Conservation (phyloP, 2,888 invertebrate genomes). For the Noctua janthe region DNA sequence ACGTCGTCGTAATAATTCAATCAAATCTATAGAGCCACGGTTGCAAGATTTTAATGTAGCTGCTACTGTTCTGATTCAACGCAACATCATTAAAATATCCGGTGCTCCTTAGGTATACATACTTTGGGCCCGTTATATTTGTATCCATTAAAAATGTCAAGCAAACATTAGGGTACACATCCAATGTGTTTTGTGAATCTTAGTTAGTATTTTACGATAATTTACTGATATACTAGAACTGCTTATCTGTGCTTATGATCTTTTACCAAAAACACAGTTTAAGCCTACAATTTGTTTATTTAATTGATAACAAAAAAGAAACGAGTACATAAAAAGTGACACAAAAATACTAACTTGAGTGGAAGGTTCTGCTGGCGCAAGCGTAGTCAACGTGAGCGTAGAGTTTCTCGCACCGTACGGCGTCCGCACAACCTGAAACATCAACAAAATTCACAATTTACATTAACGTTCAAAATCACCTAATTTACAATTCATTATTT, state of each 20-base stretch:
- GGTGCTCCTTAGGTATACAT: constrained; percentile 6
- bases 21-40: neutral
- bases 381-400: constrained; percentile 85
- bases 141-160: neutral
- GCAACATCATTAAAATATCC: constrained; percentile 5
- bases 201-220: too few relatives aligned
- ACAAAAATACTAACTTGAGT: constrained; percentile 68
- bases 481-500: neutral
- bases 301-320: neutral
- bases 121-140: neutral
- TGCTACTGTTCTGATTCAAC: constrained; percentile 12
- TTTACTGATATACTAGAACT: neutral
- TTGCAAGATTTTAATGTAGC: constrained; percentile 13
- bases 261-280: neutral
- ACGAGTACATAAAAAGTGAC: neutral
- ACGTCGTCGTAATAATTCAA: neutral
- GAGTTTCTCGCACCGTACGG: constrained; percentile 84
- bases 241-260: neutral
- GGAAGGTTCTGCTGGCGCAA: constrained; percentile 80
- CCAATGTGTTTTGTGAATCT: neutral
- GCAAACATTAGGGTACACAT: neutral
- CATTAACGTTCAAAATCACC: neutral
- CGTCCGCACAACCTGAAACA: constrained; percentile 82
- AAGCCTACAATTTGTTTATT: neutral
- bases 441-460: constrained; percentile 36